Percentiles rank a stretch among this genome's conserved stretches.
Conservation (phyloP, 2,888 invertebrate genomes). For the Acholoe squamosa region DNA sequence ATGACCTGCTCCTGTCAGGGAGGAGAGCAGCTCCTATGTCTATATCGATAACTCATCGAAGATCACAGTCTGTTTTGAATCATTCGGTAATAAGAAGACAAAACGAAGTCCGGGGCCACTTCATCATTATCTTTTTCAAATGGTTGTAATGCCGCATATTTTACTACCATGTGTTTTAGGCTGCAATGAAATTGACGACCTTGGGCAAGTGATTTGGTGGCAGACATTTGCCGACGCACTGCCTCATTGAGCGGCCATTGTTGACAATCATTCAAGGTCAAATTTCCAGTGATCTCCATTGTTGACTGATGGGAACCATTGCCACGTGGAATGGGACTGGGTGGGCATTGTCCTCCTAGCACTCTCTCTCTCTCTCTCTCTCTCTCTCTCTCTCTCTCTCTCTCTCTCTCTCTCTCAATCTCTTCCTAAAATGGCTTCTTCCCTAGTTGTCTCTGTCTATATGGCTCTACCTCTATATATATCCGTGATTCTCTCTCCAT, state of each 20-base stretch:
- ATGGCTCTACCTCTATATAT: neutral
- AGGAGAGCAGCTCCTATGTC: too few species aligned
- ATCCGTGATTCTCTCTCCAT: neutral
- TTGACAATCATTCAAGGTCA: constrained; percentile 36
- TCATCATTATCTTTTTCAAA: neutral
- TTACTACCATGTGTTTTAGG: neutral
- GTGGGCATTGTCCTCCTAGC: neutral
- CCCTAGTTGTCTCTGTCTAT: neutral
- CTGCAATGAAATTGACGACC: neutral
- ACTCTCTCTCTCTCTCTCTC: neutral
- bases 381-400: neutral
- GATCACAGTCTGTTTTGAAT: neutral
- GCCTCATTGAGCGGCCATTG: neutral
- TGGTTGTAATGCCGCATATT: neutral
- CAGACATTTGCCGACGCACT: neutral
- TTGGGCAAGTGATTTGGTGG: neutral
- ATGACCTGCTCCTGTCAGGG: too few species aligned
- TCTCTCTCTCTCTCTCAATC: neutral
- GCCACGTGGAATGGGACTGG: too few species aligned
- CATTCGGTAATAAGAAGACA: neutral
- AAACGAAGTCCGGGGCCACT: neutral
- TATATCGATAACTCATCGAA: neutral
- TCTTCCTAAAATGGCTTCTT: neutral
- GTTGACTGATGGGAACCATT: neutral
- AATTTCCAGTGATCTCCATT: neutral